Base-by-base conservation (phyloP, 2,888 invertebrate genomes). In the Rotaria magnacalcarata region DNA sequence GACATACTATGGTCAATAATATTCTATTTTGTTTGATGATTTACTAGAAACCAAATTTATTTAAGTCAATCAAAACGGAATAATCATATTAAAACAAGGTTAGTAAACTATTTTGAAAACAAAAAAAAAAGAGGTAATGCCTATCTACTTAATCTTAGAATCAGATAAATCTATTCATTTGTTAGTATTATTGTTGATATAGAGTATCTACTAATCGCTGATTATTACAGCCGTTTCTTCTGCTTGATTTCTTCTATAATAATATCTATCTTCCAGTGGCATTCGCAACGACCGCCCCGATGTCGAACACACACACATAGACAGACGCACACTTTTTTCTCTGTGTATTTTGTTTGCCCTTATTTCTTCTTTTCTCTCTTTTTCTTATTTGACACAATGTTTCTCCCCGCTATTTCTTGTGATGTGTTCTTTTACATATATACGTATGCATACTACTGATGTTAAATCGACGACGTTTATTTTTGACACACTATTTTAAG, bases 181-280 rank as follows among this genome's bases (percentile, higher is more conserved):
- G 34, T 34, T 14, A 41, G 34, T 67, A 67, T 34, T 34, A 67
- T 67, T 34, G 16, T 27, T 67, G 67, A 67, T 67, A 41, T 34
- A 41, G 19, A 27, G 34, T 67, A 67, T 41, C 34, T 41, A 27
- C 67, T 67, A 67, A 67, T 67, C 34, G 19, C 16, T 34, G 34
- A 67, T 67, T 67, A 34, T 60, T 60, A 27, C 58, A 27, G 24
- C 27, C 58, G 14, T n/a, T 60, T 60, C 58, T 67, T 67, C 3
- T 67, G 34, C 34, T 19, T 67, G 67, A 67, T 67, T 67, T 67
- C 34, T 67, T 67, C 34, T 34, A 67, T 67, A 67, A 67, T 67
- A 67, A 67, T 67, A 67, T 67, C 67, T 67, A 67, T 16, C 67
- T 34, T 67, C 34, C 19, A 67, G 7, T 67, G 34, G 34, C 67